Conservation (phyloP, 2,888 invertebrate species). For the Drosophila algonquin region DNA sequence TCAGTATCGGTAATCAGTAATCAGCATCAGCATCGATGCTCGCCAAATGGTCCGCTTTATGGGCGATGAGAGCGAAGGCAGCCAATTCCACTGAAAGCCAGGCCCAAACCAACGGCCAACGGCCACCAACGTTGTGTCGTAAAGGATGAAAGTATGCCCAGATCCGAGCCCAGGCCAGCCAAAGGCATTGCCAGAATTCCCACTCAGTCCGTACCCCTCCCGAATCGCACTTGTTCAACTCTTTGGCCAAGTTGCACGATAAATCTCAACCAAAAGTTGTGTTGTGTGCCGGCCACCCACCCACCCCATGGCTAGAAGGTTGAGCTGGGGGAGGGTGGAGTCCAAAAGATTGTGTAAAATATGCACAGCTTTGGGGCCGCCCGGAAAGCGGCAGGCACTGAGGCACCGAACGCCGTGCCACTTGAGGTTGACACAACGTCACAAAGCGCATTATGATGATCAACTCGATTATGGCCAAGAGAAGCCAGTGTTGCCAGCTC, state of each 20-base stretch:
- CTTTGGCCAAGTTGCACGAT: slow-evolving; percentile 65
- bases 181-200: slow-evolving; percentile 69
- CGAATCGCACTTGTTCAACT: slow-evolving; percentile 10
- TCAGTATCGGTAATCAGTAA: neutral
- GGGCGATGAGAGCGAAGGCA: slow-evolving; percentile 30
- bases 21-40: slow-evolving; percentile 12
- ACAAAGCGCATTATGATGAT: slow-evolving; percentile 76
- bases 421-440: slow-evolving; percentile 64
- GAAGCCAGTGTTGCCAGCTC: slow-evolving; percentile 19
- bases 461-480: slow-evolving; percentile 53
- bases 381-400: slow-evolving; percentile 14
- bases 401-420: slow-evolving; percentile 42
- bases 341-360: slow-evolving; percentile 67
- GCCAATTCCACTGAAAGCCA: slow-evolving; percentile 22
- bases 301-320: neutral
- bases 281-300: slow-evolving; percentile 19
- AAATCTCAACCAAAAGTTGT: slow-evolving; percentile 71
- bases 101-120: slow-evolving; percentile 16
- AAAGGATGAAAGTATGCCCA: slow-evolving; percentile 33
- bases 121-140: slow-evolving; percentile 34
- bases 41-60: slow-evolving; percentile 48
- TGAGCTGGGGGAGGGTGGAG: neutral
- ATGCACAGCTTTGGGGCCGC: slow-evolving; percentile 63
- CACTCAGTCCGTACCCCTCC: neutral
- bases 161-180: slow-evolving; percentile 11